Base-by-base conservation (phyloP, 2,113 vertebrate genomes). In the Dasyornis broadbenti region DNA sequence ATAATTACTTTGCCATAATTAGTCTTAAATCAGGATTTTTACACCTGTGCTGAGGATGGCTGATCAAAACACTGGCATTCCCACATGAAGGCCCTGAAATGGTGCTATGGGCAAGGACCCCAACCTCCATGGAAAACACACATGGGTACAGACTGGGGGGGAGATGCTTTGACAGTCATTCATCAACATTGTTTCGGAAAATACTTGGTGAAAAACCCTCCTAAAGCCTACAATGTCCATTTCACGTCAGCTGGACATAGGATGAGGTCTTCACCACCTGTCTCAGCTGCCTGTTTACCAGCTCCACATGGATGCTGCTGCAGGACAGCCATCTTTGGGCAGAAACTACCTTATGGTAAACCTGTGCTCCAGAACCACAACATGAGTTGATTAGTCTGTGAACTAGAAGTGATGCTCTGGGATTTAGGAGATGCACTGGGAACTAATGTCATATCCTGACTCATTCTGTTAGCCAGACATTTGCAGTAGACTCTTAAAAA, bases 1-100 rank as follows among this genome's bases (percentile, higher is more conserved):
- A 90, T 90, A 90, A 96, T 96, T 88, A 82, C 60, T 90, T 93
- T 71, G 44, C 44, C 72, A 33, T 89, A 89, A 93, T 94, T 86
- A 93, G 45, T 66, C 79, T 89, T 86, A 78, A 83, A 86, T 89
- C 37, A 53, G 69, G 60, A 68, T 89, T 95, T 94, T 92, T 92
- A 77, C 93, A 86, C 80, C 69, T 81, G 60, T 90, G 56, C 53
- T 81, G 56, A 78, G 44, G n/a, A 39, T 49, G 53, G 33, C 37
- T 95, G 82, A 86, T 66, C 37, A 75, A 81, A 94, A 53, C 13
- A 44, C 53, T 4, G 8, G 3, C n/a, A 69, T 78, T 89, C n/a
- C 53, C n/a, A 53, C 21, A 21, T 0, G 2, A 13, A 33, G 44
- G 45, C 13, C 44, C 26, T 2, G 0, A 73, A 78, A 68, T 66